Conservation (phyloP, 2,113 vertebrate genomes). For the Empidonax traillii region DNA sequence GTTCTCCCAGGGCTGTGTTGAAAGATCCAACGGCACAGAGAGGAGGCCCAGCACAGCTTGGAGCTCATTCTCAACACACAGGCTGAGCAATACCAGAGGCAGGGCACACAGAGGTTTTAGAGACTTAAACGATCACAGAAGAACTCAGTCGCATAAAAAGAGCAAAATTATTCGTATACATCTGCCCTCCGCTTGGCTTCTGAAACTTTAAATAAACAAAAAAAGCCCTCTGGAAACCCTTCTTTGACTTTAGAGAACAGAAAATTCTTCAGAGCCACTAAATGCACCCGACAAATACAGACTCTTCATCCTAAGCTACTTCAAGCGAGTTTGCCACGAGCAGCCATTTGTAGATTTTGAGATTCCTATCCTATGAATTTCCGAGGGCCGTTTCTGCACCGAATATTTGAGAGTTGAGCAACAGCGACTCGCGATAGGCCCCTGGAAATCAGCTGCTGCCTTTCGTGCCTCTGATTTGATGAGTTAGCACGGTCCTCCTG, state of each 20-base stretch:
- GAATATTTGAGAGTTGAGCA: slow-evolving; percentile 28
- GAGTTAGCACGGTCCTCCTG: slow-evolving; percentile 10
- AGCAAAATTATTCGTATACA: neutral
- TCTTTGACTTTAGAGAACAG: neutral
- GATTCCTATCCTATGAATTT: slow-evolving; percentile 48
- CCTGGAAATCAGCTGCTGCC: slow-evolving; percentile 32
- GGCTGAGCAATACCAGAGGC: neutral
- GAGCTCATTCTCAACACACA: neutral
- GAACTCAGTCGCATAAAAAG: neutral
- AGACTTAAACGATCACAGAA: neutral
- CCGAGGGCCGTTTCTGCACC: neutral
- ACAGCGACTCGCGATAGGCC: slow-evolving; percentile 11
- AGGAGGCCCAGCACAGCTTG: neutral
- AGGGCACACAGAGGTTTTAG: neutral
- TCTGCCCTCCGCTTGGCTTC: neutral
- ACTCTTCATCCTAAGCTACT: neutral
- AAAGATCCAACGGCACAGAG: neutral
- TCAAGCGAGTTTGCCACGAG: neutral
- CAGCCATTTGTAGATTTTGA: slow-evolving; percentile 1
- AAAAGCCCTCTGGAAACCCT: neutral
- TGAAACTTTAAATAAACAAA: neutral
- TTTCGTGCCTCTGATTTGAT: slow-evolving; percentile 44
- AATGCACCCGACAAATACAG: neutral
- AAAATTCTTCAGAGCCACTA: neutral
- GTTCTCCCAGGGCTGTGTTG: neutral